These are phyloP conservation scores for Pammene aurita DNA, from an alignment of 2,888 invertebrate genomes.

Conservation along the genomic window DNA sequence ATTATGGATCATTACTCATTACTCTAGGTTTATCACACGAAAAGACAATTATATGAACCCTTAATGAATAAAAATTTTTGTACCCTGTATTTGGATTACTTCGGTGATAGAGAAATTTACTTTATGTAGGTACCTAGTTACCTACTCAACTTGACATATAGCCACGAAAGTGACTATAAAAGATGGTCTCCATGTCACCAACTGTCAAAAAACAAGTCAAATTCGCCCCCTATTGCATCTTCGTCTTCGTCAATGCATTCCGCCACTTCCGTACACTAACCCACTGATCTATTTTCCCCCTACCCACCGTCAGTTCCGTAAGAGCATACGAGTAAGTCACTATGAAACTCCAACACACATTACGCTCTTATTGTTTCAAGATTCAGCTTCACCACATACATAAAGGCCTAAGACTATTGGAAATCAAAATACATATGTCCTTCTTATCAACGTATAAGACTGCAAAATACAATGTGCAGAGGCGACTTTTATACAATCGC, in stretches of 20 bases:
- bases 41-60: too few relatives aligned
- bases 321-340: constrained; percentile 3
- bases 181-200: not conserved
- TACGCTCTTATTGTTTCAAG: constrained; percentile 8
- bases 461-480: constrained; percentile 60
- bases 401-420: constrained; percentile 1
- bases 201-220: constrained; percentile 1
- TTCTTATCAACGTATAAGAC: constrained; percentile 49
- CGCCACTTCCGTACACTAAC: constrained; percentile 50
- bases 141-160: too few relatives aligned
- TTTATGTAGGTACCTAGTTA: too few relatives aligned
- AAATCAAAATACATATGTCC: not conserved
- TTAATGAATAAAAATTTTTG: too few relatives aligned
- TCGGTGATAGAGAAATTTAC: too few relatives aligned
- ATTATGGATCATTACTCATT: too few relatives aligned
- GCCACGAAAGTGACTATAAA: too few relatives aligned
- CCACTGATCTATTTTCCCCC: constrained; percentile 64
- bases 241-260: constrained; percentile 31
- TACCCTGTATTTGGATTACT: too few relatives aligned
- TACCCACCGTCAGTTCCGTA: constrained; percentile 38
- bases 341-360: not conserved
- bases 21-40: too few relatives aligned
- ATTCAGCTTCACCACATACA: not conserved
- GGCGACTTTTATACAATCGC: constrained; percentile 47
- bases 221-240: not conserved